A percentile compares a stretch with the other conserved stretches of the same genome.
phyloP scores from a whole-genome alignment of 2,888 invertebrate genomes.

The Spilarctia lutea region DNA sequence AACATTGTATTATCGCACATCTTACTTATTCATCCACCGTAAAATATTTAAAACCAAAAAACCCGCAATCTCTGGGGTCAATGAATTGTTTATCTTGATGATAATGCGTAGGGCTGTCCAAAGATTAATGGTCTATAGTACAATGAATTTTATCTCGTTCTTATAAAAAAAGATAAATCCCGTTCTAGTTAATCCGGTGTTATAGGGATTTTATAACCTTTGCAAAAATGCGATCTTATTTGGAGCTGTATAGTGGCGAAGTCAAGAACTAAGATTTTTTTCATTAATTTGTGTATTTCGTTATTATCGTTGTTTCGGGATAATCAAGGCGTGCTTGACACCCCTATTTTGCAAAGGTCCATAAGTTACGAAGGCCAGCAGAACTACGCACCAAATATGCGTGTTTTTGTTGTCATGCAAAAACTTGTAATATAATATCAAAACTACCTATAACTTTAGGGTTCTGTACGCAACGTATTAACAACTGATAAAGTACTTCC shows the following conservation, averaged over 20 bases:
- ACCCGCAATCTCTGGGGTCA: not conserved
- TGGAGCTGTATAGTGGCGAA: no score
- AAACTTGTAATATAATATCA: not conserved
- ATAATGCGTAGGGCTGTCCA: not conserved
- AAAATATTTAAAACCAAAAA: not conserved
- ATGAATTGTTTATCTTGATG: constrained; percentile 9
- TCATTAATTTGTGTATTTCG: not conserved
- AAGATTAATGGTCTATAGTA: not conserved
- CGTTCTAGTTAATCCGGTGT: no score
- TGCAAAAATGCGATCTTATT: not conserved
- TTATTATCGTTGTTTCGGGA: not conserved
- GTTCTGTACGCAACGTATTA: not conserved
- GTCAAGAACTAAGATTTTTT: no score
- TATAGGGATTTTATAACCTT: not conserved
- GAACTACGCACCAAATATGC: not conserved
- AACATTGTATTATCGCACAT: constrained; percentile 4
- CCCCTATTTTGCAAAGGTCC: not conserved
- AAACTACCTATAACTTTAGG: not conserved
- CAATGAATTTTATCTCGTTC: not conserved
- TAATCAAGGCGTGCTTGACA: not conserved
- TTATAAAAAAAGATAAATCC: not conserved
- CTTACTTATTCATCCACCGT: constrained; percentile 4
- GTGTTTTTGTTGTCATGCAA: not conserved
- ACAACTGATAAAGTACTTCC: not conserved
- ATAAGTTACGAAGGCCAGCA: not conserved